These are phyloP conservation scores for Agrotis segetum DNA, from an alignment of 2,888 invertebrate genomes.

Conservation along the genomic window DNA sequence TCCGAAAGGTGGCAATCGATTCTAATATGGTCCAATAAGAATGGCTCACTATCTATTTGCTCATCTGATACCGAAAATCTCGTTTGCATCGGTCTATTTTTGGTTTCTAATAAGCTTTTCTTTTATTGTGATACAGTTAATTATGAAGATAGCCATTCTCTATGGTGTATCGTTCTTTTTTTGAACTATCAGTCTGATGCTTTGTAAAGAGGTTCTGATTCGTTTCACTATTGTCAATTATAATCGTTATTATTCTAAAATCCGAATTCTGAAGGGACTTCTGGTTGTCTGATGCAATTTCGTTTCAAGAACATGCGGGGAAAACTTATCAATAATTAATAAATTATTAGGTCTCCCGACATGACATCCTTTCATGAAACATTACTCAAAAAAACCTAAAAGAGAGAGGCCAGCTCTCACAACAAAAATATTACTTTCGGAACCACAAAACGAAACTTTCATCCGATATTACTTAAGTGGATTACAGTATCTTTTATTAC, in stretches of 20 bases:
- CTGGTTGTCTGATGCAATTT: constrained; percentile 4
- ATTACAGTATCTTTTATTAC: constrained; percentile 56
- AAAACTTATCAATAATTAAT: background rate
- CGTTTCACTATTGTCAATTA: background rate
- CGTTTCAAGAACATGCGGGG: background rate
- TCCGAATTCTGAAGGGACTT: too few relatives aligned
- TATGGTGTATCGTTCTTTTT: constrained; percentile 8
- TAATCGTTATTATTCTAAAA: too few relatives aligned
- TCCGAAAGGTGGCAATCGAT: constrained; percentile 70
- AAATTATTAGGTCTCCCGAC: too few relatives aligned
- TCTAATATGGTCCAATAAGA: constrained; percentile 64
- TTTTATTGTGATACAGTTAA: constrained; percentile 34
- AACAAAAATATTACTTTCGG: constrained; percentile 35
- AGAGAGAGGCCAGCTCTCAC: constrained; percentile 35
- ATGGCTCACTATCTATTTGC: constrained; percentile 40
- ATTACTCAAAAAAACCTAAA: constrained; percentile 9
- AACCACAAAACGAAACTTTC: constrained; percentile 51
- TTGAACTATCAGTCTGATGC: background rate
- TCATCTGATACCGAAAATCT: constrained; percentile 39
- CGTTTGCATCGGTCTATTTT: constrained; percentile 32
- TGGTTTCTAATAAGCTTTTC: constrained; percentile 39
- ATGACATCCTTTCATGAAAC: background rate
- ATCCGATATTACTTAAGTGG: constrained; percentile 53
- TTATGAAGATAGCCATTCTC: constrained; percentile 12
- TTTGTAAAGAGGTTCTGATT: background rate